Conservation (phyloP, 2,888 invertebrate genomes). For the Drosophila meridionalis region DNA sequence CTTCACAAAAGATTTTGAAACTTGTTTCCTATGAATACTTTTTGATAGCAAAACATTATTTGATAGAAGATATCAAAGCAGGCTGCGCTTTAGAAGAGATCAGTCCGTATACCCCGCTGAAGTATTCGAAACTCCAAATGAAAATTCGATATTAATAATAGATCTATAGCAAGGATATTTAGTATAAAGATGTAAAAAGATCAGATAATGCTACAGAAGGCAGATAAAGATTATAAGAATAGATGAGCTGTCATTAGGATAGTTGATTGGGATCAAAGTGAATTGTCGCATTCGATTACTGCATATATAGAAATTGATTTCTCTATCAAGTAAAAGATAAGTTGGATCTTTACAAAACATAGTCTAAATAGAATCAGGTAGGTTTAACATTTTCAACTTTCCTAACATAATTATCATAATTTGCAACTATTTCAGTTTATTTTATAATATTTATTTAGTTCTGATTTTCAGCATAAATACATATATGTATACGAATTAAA, state of each 20-base stretch:
- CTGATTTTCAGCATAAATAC: constrained; percentile 67
- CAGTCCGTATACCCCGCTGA: background rate
- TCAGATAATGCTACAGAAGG: no score
- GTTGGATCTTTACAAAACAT: background rate
- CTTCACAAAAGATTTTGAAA: constrained; percentile 27
- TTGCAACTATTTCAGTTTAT: background rate
- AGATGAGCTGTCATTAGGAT: no score
- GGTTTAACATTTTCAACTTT: background rate
- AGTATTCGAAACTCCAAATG: background rate
- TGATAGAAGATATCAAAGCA: constrained; percentile 3
- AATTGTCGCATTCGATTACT: no score
- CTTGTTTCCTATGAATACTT: background rate
- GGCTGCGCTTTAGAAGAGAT: background rate
- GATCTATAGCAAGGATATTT: no score
- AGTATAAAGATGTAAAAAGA: no score
- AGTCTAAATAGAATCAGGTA: background rate
- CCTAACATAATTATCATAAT: background rate
- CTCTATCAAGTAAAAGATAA: no score
- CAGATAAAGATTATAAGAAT: no score
- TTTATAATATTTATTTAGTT: constrained; percentile 45
- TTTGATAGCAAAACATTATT: background rate
- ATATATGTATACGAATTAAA: constrained; percentile 63
- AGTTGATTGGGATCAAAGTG: no score
- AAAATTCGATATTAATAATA: no score
- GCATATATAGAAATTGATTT: no score